phyloP scores from a whole-genome alignment of 2,888 invertebrate species.

The Drosophila eohydei region DNA sequence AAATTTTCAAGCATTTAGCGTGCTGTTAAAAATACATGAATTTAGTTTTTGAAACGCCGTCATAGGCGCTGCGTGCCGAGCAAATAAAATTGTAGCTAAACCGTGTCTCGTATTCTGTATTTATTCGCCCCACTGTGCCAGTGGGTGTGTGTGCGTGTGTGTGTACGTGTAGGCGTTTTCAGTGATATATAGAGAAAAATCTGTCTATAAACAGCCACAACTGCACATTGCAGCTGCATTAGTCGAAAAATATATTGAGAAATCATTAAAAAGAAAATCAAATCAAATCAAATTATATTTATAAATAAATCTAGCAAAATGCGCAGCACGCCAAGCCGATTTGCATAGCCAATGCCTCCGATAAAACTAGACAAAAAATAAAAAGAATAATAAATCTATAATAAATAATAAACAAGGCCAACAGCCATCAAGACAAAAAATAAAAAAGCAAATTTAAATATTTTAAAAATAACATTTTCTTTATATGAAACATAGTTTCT shows the following conservation, averaged over 20 bases:
- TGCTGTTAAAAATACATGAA: constrained; percentile 73
- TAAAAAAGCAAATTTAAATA: background rate
- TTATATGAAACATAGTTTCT: background rate
- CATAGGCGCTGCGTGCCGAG: constrained; percentile 72
- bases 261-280: constrained; percentile 9
- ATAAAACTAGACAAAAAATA: constrained; percentile 3
- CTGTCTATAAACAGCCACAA: constrained; percentile 38
- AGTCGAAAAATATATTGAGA: constrained; percentile 35
- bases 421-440: background rate
- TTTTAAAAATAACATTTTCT: constrained; percentile 2
- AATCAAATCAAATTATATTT: constrained; percentile 12
- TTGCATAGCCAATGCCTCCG: constrained; percentile 30
- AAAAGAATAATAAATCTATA: background rate
- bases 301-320: constrained; percentile 46
- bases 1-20: constrained; percentile 67
- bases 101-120: constrained; percentile 27
- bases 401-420: background rate
- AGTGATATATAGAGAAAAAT: constrained; percentile 26
- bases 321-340: constrained; percentile 39
- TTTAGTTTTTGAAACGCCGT: constrained; percentile 80
- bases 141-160: constrained; percentile 21
- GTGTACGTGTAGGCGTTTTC: constrained; percentile 50
- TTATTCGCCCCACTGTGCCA: constrained; percentile 44
- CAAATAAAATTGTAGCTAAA: constrained; percentile 38
- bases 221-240: constrained; percentile 43